Conservation (phyloP, 1,140 invertebrate genomes). For the Leguminivora glycinivorella region DNA sequence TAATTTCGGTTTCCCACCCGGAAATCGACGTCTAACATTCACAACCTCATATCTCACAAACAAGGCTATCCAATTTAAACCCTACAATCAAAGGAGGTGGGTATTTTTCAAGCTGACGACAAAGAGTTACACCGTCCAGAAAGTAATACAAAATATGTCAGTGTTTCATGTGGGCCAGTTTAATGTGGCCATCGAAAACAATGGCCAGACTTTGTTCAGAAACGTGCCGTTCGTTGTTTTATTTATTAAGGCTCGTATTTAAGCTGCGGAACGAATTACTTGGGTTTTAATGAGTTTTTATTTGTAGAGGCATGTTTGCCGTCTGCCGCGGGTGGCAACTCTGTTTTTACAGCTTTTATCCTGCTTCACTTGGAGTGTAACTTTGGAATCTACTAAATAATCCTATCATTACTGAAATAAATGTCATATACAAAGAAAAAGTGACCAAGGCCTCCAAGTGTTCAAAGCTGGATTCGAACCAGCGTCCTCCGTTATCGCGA, state of each 20-base stretch:
- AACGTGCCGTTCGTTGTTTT: conserved; percentile 20
- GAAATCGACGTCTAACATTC: background rate
- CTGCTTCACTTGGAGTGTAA: background rate
- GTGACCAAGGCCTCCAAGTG: too few species aligned
- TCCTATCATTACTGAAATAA: too few species aligned
- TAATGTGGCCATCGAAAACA: conserved; percentile 26
- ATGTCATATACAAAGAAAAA: too few species aligned
- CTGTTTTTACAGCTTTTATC: background rate
- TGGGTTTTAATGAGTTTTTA: conserved; percentile 28
- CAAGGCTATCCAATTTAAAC: background rate
- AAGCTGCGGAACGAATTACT: conserved; percentile 22
- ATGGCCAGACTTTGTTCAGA: conserved; percentile 11
- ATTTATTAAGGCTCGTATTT: conserved; percentile 26
- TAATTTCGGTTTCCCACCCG: conserved; percentile 40
- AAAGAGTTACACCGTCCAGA: background rate
- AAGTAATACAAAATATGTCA: conserved; percentile 15
- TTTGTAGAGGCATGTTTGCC: conserved; percentile 25
- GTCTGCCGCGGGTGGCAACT: background rate
- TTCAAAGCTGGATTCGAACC: too few species aligned
- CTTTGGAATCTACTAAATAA: background rate
- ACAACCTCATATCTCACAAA: background rate
- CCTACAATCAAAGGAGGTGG: background rate
- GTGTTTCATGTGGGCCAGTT: conserved; percentile 20
- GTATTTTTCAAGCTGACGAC: background rate
- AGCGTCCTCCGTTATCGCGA: too few species aligned